Base-by-base conservation (phyloP, 2,888 invertebrate genomes). In the Ariolimax columbianus region DNA sequence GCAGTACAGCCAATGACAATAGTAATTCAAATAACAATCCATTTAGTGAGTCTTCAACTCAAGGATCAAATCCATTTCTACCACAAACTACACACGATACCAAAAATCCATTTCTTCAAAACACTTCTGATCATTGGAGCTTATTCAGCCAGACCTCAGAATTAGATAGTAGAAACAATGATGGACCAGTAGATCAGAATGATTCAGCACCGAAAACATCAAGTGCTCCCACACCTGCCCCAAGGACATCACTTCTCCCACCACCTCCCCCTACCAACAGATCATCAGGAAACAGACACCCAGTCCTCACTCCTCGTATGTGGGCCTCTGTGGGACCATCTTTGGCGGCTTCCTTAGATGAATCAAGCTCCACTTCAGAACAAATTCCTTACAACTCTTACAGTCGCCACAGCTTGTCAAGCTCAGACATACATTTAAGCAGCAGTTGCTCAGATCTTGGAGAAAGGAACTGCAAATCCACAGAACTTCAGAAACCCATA, bases 301-400 rank as follows among this genome's bases (percentile, higher is more conserved):
- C 70, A 55, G 68, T 38, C 19, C 14, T 51, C 33, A 40, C n/a
- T 17, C 14, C 51, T 30, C 63, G 79, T 14, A 84, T 84, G 84
- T 84, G 84, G 84, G 78, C 84, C 26, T 85, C 85, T 66, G 81
- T 81, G 14, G 85, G 81, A 26, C 85, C 85, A 51, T 81, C 85
- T 38, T 59, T 81, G 63, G 75, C 79, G 40, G 68, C 75, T 38
- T 85, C 81, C 36, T 68, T 85, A 9, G 85, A 81, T 81, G 77
- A 85, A 47, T 63, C 73, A 59, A 75, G 66, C 66, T 33, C 38
- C 55, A 43, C 33, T 6, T 30, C 55, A 23, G 47, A 73, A 17
- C 43, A 9, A 30, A 40, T n/a, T 72, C 38, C 26, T 11, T 36
- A 40, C 36, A 85, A 75, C 51, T 63, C 80, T 40, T 81, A 85